Evolutionary conservation across 2,113 vertebrate species (phyloP).

Genomic region (Erpornis zantholeuca): DNA sequence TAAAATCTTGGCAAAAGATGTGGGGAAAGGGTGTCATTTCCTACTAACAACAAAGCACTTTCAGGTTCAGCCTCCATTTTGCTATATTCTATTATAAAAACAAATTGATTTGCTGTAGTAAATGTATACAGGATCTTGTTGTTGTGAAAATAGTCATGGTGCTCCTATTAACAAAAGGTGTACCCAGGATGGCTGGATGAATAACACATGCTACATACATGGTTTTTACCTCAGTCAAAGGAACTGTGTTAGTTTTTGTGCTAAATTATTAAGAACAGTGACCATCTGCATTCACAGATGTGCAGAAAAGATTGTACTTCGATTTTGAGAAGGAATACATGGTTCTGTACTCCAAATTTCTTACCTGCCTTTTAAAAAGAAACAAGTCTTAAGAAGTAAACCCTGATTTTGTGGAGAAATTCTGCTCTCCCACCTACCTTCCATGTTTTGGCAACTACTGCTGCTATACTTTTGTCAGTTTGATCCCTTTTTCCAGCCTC

Average conservation of each 20-base stretch:
- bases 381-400: not conserved
- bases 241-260: not conserved
- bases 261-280: not conserved
- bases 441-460: rapidly evolving
- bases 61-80: not conserved
- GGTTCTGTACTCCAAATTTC: not conserved
- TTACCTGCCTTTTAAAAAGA: not conserved
- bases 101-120: not conserved
- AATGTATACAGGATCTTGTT: not conserved
- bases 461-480: rapidly evolving
- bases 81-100: not conserved
- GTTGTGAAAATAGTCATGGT: not conserved
- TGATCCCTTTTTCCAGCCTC: not conserved
- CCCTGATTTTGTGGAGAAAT: not conserved
- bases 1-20: not conserved
- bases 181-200: not conserved
- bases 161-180: not conserved
- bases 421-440: not conserved
- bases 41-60: not conserved
- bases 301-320: not conserved
- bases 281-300: conserved; percentile 37
- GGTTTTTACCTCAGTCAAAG: not conserved
- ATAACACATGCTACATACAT: not conserved
- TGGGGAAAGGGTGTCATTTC: not conserved
- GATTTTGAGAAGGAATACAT: not conserved